Conservation (phyloP, 2,797 vertebrate genomes). For the Paramormyrops hopkinsi region DNA sequence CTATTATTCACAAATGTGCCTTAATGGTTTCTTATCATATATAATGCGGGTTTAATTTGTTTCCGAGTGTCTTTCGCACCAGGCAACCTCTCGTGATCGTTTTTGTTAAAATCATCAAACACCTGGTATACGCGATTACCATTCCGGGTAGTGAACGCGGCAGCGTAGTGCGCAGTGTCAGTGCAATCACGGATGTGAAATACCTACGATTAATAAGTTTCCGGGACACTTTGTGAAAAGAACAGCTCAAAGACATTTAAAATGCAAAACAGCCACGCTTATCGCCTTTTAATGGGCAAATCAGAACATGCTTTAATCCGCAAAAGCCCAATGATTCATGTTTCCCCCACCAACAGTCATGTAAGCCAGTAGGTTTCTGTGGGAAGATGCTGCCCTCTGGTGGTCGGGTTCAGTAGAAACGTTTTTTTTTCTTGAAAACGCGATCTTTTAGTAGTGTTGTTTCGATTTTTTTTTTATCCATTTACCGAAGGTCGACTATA, state of each 20-base stretch:
- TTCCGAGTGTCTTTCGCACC: not conserved
- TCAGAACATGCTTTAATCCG: not conserved
- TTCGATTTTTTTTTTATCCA: not conserved
- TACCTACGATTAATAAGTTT: not conserved
- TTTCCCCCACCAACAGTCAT: not conserved
- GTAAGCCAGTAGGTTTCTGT: not conserved
- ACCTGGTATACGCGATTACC: not conserved
- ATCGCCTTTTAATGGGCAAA: not conserved
- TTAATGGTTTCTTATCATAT: not conserved
- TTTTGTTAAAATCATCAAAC: not conserved
- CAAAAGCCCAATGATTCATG: not conserved
- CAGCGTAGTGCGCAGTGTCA: not conserved
- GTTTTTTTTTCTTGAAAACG: not conserved
- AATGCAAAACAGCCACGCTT: not conserved
- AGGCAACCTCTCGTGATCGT: not conserved
- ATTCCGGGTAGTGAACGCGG: not conserved
- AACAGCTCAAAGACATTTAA: not conserved
- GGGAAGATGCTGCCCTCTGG: slow-evolving; percentile 25
- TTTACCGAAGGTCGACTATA: not conserved
- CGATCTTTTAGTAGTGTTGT: not conserved
- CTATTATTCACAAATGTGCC: not conserved
- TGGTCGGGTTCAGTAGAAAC: not conserved
- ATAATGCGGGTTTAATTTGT: not conserved
- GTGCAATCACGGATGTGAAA: not conserved
- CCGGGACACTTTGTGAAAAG: not conserved